A percentile compares a stretch with the other conserved stretches of the same genome.
Evolutionary conservation across 2,888 invertebrate species (phyloP).

Genomic region (Pterostichus madidus): DNA sequence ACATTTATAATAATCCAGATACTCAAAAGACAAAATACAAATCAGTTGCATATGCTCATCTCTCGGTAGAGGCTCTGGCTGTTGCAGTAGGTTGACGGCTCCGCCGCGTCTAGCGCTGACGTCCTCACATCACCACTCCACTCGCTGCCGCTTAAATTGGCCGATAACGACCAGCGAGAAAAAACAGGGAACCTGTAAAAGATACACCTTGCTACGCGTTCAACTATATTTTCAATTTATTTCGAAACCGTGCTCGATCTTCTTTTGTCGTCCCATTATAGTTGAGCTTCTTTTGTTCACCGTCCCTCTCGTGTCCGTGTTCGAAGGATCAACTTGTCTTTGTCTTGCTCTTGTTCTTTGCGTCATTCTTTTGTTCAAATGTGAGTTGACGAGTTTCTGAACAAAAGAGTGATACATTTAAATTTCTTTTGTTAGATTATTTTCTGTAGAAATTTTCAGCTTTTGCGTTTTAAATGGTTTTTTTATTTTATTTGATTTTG

Average conservation of each 20-base stretch:
- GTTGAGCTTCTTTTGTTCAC: slow-evolving; percentile 60
- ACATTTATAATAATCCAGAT: too few species aligned
- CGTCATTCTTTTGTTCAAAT: slow-evolving; percentile 49
- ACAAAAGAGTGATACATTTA: slow-evolving; percentile 49
- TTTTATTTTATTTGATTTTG: slow-evolving; percentile 36
- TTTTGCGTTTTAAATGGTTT: slow-evolving; percentile 39
- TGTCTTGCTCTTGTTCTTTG: slow-evolving; percentile 31
- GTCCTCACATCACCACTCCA: neutral
- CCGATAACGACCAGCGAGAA: slow-evolving; percentile 70
- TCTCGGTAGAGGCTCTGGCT: too few species aligned
- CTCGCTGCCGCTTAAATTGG: slow-evolving; percentile 68
- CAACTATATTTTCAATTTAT: slow-evolving; percentile 70
- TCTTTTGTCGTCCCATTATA: slow-evolving; percentile 67
- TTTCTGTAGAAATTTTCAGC: slow-evolving; percentile 40
- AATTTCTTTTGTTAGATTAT: slow-evolving; percentile 45
- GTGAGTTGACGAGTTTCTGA: slow-evolving; percentile 46
- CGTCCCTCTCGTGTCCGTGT: slow-evolving; percentile 5
- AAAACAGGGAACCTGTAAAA: slow-evolving; percentile 69
- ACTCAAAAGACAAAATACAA: too few species aligned
- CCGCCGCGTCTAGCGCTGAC: slow-evolving; percentile 27
- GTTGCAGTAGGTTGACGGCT: neutral
- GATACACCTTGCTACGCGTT: slow-evolving; percentile 68
- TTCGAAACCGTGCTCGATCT: slow-evolving; percentile 68
- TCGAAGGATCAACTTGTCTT: neutral
- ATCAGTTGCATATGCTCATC: too few species aligned